Conservation (phyloP, 2,113 vertebrate genomes). For the Chionomys nivalis region DNA sequence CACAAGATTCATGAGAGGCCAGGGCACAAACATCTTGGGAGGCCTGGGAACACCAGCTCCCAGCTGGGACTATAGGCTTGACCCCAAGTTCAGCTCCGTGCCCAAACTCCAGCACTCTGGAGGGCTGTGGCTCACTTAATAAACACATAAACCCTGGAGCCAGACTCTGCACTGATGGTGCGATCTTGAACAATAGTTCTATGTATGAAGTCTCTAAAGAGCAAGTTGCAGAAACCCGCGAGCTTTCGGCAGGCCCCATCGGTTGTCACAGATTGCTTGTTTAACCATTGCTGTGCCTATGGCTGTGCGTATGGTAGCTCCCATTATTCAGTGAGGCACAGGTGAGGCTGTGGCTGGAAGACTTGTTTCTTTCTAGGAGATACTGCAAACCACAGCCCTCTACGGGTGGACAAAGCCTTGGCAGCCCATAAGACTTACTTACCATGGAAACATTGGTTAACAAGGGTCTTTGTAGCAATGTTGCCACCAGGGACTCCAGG, state of each 20-base stretch:
- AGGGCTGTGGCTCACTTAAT: not conserved
- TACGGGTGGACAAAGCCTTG: not conserved
- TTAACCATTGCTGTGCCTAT: not conserved
- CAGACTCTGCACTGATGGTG: not conserved
- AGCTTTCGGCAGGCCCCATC: not conserved
- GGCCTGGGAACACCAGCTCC: not conserved
- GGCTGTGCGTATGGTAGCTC: not conserved
- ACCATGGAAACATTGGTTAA: not conserved
- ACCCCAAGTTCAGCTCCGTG: not conserved
- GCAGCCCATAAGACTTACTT: not conserved
- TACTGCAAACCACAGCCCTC: not conserved
- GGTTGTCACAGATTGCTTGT: not conserved
- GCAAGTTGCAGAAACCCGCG: not conserved
- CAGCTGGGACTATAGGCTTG: not conserved
- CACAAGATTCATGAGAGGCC: not conserved
- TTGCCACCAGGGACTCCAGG: rapidly evolving
- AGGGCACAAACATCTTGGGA: not conserved
- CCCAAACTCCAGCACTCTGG: not conserved
- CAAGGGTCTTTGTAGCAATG: not conserved
- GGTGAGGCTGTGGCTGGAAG: not conserved
- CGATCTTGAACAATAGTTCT: not conserved
- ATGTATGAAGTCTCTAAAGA: not conserved
- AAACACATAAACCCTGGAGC: not conserved
- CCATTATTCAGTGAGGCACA: not conserved
- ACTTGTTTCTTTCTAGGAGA: not conserved